A percentile compares a stretch with the other conserved stretches of the same genome.
Evolutionary conservation across 53 echinoderm and acorn worm species (phyloP).

Genomic region (Echinarachnius parma): DNA sequence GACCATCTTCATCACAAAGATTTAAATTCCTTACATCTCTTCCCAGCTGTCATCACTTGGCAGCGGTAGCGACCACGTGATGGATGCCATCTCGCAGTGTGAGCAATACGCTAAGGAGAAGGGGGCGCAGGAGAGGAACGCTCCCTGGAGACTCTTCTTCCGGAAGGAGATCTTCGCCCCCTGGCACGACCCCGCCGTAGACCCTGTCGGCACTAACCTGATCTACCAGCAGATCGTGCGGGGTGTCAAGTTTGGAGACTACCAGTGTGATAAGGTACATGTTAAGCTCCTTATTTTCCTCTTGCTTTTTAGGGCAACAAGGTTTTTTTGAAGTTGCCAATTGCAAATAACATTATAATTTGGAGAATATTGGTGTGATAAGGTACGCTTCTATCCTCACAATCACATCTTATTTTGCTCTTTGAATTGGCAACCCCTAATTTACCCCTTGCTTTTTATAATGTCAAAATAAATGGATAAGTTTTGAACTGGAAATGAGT

Average conservation of each 20-base stretch:
- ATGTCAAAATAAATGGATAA: too few relatives aligned
- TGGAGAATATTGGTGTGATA: too few relatives aligned
- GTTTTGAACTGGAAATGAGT: too few relatives aligned
- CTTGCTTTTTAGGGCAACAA: not conserved
- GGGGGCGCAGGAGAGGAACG: constrained; percentile 95
- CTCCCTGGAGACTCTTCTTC: constrained; percentile 98
- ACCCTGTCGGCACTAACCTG: constrained; percentile 93
- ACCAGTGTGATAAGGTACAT: constrained; percentile 94
- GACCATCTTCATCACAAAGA: too few relatives aligned
- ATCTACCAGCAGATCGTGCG: constrained; percentile 98
- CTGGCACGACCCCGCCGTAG: constrained; percentile 91
- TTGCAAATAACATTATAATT: too few relatives aligned
- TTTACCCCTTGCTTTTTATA: too few relatives aligned
- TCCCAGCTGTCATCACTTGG: constrained; percentile 78
- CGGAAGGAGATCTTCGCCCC: constrained; percentile 99
- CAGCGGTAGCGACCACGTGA: constrained; percentile 96
- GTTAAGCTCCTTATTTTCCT: not conserved
- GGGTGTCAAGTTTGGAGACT: constrained; percentile 98
- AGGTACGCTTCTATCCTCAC: too few relatives aligned
- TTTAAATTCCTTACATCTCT: not conserved
- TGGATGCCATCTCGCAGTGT: constrained; percentile 99
- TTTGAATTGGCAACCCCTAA: too few relatives aligned
- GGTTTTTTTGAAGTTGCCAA: too few relatives aligned
- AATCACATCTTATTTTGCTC: too few relatives aligned
- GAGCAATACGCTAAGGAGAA: constrained; percentile 97